These are phyloP conservation scores for Sapayoa aenigma DNA, from an alignment of 2,113 vertebrate species.

Conservation along the genomic window DNA sequence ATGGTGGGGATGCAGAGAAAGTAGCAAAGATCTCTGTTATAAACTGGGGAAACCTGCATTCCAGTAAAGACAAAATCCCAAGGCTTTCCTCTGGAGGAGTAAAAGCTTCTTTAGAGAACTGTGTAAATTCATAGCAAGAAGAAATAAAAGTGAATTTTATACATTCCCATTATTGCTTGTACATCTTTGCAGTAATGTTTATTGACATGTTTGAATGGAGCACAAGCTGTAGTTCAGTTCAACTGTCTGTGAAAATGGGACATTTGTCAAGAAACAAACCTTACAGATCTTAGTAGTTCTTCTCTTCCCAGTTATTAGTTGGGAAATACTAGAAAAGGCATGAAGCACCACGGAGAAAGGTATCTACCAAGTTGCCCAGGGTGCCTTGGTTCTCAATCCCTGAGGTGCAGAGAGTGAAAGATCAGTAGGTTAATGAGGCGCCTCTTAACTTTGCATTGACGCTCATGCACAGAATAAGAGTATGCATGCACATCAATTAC, in stretches of 20 bases:
- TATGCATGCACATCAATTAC: constrained; percentile 47
- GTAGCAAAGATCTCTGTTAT: background rate
- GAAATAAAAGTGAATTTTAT: constrained; percentile 80
- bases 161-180: constrained; percentile 78
- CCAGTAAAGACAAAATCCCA: constrained; percentile 24
- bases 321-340: constrained; percentile 40
- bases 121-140: constrained; percentile 76
- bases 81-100: constrained; percentile 61
- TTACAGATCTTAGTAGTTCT: constrained; percentile 57
- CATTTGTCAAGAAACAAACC: constrained; percentile 80
- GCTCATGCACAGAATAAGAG: background rate
- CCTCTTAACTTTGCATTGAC: constrained; percentile 14
- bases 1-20: background rate
- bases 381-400: constrained; percentile 2
- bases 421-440: constrained; percentile 43
- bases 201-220: constrained; percentile 80
- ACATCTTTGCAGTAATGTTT: constrained; percentile 82
- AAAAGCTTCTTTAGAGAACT: constrained; percentile 71
- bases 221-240: constrained; percentile 78
- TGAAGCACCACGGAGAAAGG: background rate
- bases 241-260: constrained; percentile 83
- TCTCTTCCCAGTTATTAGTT: constrained; percentile 61
- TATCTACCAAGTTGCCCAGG: background rate
- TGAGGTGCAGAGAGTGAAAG: background rate
- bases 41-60: background rate